phyloP scores from a whole-genome alignment of 2,888 invertebrate species.

The Cryptocephalus primarius region DNA sequence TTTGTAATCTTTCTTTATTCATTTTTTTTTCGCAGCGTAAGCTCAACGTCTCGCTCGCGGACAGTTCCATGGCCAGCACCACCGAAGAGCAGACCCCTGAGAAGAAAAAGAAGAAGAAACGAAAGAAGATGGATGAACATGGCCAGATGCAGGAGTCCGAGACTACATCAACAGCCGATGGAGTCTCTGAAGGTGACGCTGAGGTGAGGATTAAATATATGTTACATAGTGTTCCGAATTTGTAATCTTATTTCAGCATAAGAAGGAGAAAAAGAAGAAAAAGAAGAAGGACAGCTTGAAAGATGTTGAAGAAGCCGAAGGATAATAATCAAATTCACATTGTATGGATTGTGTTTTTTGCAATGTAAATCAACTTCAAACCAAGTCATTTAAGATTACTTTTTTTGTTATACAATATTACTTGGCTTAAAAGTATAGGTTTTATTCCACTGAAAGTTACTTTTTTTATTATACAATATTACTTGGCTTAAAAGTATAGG shows the following conservation, averaged over 20 bases:
- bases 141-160: slow-evolving; percentile 1
- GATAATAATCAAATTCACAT: neutral
- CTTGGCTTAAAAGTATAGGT: neutral
- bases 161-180: neutral
- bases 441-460: too few relatives aligned
- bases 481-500: neutral
- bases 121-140: slow-evolving; percentile 16
- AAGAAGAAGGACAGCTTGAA: slow-evolving; percentile 47
- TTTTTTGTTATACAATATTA: neutral
- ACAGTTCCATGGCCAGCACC: slow-evolving; percentile 27
- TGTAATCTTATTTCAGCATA: neutral
- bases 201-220: neutral
- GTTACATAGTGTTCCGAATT: neutral
- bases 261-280: slow-evolving; percentile 40
- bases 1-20: neutral
- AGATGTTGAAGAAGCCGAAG: slow-evolving; percentile 21
- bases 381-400: neutral
- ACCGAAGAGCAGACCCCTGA: slow-evolving; percentile 21
- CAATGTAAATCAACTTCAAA: neutral
- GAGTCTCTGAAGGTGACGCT: neutral
- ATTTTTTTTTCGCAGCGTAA: slow-evolving; percentile 13
- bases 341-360: neutral
- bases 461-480: neutral
- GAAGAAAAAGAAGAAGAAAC: slow-evolving; percentile 20
- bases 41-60: slow-evolving; percentile 15